Evolutionary conservation across 2,797 vertebrate species (phyloP).

Genomic region (Anniella stebbinsi): DNA sequence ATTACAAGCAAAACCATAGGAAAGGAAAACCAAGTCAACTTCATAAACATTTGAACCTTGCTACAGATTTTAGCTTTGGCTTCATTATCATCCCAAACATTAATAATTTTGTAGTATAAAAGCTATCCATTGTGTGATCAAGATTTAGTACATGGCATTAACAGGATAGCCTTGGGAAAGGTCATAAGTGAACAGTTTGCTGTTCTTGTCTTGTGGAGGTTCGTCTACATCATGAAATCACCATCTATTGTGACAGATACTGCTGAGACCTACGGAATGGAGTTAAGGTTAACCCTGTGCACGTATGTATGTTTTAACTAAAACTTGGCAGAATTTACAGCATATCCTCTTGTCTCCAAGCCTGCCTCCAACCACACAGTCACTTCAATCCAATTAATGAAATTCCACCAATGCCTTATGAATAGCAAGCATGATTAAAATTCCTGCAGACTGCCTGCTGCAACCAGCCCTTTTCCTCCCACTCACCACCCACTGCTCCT

Average conservation of each 20-base stretch:
- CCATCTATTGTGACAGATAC: constrained; percentile 22
- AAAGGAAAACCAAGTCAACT: background rate
- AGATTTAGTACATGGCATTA: constrained; percentile 4
- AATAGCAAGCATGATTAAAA: constrained; percentile 53
- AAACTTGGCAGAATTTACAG: constrained; percentile 13
- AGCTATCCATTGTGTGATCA: background rate
- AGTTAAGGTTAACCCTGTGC: background rate
- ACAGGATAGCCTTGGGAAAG: background rate
- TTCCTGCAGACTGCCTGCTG: constrained; percentile 54
- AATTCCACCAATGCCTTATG: constrained; percentile 45
- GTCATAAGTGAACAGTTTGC: constrained; percentile 37
- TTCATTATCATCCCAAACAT: background rate
- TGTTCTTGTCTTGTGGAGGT: constrained; percentile 27
- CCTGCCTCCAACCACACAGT: constrained; percentile 3
- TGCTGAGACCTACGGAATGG: constrained; percentile 22
- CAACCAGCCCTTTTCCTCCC: constrained; percentile 46
- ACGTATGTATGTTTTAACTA: background rate
- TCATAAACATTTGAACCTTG: background rate
- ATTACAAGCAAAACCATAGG: background rate
- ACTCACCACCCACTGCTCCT: constrained; percentile 59
- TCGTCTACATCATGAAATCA: constrained; percentile 10
- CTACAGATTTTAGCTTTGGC: background rate
- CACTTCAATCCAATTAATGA: constrained; percentile 39
- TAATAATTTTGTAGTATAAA: background rate
- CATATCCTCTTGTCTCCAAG: background rate